Evolutionary conservation across 2,113 vertebrate species (phyloP).

Genomic region (Rhinoderma darwinii): DNA sequence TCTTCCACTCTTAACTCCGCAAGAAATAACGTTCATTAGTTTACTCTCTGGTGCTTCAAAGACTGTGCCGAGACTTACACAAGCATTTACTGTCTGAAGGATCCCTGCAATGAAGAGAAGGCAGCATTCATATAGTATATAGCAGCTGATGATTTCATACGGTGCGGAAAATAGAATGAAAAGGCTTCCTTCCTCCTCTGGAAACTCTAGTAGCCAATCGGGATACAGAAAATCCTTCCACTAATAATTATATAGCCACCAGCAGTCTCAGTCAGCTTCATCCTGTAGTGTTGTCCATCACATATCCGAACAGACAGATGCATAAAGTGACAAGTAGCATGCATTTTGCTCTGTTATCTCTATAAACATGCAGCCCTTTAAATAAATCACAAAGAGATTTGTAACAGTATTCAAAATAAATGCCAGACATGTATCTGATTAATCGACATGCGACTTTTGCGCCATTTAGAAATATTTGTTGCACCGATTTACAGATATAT

Average conservation of each 20-base stretch:
- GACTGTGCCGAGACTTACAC: constrained; percentile 13
- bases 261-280: constrained; percentile 38
- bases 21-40: constrained; percentile 31
- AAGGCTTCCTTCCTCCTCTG: constrained; percentile 68
- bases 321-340: not conserved
- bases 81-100: not conserved
- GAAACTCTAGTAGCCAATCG: constrained; percentile 73
- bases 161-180: constrained; percentile 60
- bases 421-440: too few relatives aligned
- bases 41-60: constrained; percentile 39
- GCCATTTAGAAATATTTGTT: too few relatives aligned
- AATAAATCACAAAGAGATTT: too few relatives aligned
- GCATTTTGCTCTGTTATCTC: not conserved
- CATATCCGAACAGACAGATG: not conserved
- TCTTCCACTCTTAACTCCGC: constrained; percentile 23
- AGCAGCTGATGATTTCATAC: constrained; percentile 63
- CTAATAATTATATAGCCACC: constrained; percentile 36
- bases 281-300: not conserved
- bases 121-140: constrained; percentile 54
- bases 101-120: not conserved
- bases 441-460: too few relatives aligned
- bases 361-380: too few relatives aligned
- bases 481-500: too few relatives aligned
- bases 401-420: too few relatives aligned
- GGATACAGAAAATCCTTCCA: not conserved